These are phyloP conservation scores for Cetonia aurata DNA, from an alignment of 2,888 invertebrate genomes.

Conservation along the genomic window DNA sequence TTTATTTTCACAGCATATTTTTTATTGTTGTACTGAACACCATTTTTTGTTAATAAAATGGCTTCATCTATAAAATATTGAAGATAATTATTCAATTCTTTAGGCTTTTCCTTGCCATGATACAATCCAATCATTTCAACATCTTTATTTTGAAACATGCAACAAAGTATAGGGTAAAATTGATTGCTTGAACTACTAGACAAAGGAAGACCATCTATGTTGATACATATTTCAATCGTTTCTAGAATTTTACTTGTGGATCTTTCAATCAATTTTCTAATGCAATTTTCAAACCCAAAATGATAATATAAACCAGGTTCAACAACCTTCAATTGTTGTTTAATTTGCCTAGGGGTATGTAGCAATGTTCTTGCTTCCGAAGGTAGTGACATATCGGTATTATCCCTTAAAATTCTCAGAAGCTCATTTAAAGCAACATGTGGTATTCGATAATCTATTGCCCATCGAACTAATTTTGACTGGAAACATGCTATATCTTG, in stretches of 20 bases:
- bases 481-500: no score
- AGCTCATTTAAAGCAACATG: background rate
- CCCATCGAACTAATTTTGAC: constrained; percentile 1
- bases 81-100: background rate
- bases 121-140: background rate
- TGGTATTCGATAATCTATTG: background rate
- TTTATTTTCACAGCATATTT: background rate
- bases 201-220: constrained; percentile 7
- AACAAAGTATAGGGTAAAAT: constrained; percentile 3
- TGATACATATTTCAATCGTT: background rate
- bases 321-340: background rate
- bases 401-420: background rate
- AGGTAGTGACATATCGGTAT: background rate
- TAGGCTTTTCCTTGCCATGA: constrained; percentile 3
- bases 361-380: background rate
- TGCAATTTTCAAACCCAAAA: background rate
- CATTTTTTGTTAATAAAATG: background rate
- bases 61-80: constrained; percentile 1
- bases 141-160: background rate
- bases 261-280: background rate
- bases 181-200: background rate
- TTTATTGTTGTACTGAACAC: background rate
- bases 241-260: background rate
- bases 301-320: background rate
- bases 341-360: background rate